Evolutionary conservation across 2,888 invertebrate species (phyloP).

Genomic region (Biston stratarius): DNA sequence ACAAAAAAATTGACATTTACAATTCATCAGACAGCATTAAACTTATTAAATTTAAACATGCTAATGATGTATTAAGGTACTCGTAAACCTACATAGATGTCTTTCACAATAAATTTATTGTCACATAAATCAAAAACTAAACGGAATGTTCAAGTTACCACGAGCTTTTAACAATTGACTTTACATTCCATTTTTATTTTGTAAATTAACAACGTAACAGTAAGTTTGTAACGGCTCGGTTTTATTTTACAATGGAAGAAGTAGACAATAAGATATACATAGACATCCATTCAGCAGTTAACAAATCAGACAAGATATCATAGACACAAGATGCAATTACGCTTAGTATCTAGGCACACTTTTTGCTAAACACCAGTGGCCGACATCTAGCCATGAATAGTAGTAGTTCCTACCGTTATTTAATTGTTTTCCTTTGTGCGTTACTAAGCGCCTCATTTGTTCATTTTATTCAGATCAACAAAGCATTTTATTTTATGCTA

Average conservation of each 20-base stretch:
- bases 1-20: no score
- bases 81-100: not conserved
- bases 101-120: not conserved
- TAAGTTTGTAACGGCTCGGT: not conserved
- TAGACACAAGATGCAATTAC: slow-evolving; percentile 21
- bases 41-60: not conserved
- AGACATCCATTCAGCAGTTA: not conserved
- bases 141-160: not conserved
- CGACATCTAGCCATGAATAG: slow-evolving; percentile 33
- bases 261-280: not conserved
- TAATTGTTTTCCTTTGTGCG: slow-evolving; percentile 40
- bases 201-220: not conserved
- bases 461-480: slow-evolving; percentile 32
- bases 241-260: not conserved
- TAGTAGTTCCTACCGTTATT: slow-evolving; percentile 40
- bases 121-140: not conserved
- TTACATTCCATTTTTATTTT: not conserved
- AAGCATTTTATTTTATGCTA: not conserved
- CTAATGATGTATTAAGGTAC: not conserved
- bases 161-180: not conserved
- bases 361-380: slow-evolving; percentile 43
- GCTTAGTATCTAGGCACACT: slow-evolving; percentile 17
- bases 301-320: slow-evolving; percentile 9
- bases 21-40: not conserved
- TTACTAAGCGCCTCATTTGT: slow-evolving; percentile 9